Percentiles rank a stretch among this genome's conserved stretches.
phyloP scores from a whole-genome alignment of 2,113 vertebrate species.

The Eulemur macaco region DNA sequence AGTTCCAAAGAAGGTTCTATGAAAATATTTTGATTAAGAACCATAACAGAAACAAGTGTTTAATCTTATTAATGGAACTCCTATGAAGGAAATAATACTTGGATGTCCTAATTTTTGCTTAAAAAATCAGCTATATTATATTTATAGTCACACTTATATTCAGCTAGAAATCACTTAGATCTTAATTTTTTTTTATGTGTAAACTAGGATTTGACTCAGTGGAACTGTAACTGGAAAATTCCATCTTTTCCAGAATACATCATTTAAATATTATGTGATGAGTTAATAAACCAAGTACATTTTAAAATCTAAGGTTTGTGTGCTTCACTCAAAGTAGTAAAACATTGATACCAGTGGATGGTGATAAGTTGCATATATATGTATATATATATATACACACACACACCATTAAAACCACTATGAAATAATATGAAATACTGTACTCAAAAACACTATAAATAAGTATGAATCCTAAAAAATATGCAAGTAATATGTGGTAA shows the following conservation, averaged over 20 bases:
- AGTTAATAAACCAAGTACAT: constrained; percentile 23
- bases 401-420: not conserved
- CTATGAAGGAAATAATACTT: not conserved
- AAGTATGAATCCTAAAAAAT: not conserved
- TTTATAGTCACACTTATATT: constrained; percentile 43
- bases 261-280: constrained; percentile 19
- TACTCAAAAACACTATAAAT: not conserved
- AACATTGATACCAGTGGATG: not conserved
- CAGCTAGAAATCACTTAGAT: constrained; percentile 52
- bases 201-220: constrained; percentile 73
- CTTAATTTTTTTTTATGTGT: constrained; percentile 69
- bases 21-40: constrained; percentile 44
- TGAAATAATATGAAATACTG: not conserved
- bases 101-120: not conserved
- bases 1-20: constrained; percentile 13
- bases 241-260: constrained; percentile 57
- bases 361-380: not conserved
- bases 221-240: constrained; percentile 76
- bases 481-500: not conserved
- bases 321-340: not conserved
- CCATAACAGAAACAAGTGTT: not conserved
- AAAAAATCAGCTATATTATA: not conserved
- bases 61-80: not conserved
- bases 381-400: not conserved
- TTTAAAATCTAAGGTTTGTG: not conserved